phyloP scores from a whole-genome alignment of 1,140 invertebrate genomes.

The Triops cancriformis region DNA sequence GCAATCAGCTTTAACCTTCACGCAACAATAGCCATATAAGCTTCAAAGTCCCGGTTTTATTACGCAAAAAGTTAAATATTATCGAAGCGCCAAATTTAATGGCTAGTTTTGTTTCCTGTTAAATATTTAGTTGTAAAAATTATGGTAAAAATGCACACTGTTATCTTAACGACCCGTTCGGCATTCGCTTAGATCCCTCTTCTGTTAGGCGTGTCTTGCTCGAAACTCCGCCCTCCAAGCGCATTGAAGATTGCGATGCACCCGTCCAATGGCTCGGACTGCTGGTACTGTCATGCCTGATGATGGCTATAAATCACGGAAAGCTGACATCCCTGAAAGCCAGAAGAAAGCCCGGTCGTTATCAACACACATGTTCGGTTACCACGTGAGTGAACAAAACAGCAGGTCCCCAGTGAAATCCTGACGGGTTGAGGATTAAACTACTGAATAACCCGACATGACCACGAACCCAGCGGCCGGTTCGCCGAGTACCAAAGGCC shows the following conservation, averaged over 20 bases:
- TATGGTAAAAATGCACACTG: not conserved
- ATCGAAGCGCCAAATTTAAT: too few species aligned
- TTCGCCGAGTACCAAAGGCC: not conserved
- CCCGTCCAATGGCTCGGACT: not conserved
- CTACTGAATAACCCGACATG: not conserved
- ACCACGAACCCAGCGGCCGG: not conserved
- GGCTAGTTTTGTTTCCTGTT: too few species aligned
- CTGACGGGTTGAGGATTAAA: not conserved
- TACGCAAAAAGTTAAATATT: not conserved
- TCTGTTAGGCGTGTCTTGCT: not conserved
- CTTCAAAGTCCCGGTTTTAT: not conserved
- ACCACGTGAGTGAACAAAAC: not conserved
- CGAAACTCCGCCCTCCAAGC: not conserved
- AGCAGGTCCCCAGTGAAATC: not conserved
- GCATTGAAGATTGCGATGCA: not conserved
- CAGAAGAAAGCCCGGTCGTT: not conserved
- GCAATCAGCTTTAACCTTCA: conserved; percentile 6
- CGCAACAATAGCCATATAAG: not conserved
- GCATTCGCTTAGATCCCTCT: not conserved
- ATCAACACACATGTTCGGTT: not conserved
- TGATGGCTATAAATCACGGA: conserved; percentile 6
- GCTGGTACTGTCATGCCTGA: not conserved
- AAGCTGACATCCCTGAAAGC: conserved; percentile 3
- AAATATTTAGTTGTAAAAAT: too few species aligned
- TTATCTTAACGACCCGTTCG: not conserved